These are phyloP conservation scores for Dasypus novemcinctus DNA, from an alignment of 2,113 vertebrate genomes.

Conservation along the genomic window DNA sequence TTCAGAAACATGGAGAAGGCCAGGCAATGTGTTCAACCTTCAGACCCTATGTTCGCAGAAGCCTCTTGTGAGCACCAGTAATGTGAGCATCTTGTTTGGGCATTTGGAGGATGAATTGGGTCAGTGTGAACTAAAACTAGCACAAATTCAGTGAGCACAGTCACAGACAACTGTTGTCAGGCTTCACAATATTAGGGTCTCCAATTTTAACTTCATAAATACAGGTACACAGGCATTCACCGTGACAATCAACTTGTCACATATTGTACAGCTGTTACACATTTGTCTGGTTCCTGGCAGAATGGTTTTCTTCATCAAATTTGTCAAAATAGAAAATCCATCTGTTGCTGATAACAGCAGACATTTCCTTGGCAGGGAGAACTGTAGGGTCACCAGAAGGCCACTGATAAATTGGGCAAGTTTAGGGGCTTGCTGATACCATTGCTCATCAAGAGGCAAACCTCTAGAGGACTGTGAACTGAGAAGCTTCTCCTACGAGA, in stretches of 20 bases:
- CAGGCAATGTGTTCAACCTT: neutral
- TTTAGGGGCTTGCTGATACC: neutral
- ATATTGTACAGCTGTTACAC: neutral
- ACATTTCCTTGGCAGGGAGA: neutral
- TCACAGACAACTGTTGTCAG: neutral
- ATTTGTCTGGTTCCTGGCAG: constrained; percentile 36
- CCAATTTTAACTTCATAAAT: constrained; percentile 39
- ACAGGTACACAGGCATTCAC: constrained; percentile 9
- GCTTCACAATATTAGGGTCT: neutral
- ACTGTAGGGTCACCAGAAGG: neutral
- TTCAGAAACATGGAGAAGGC: neutral
- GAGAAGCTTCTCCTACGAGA: neutral
- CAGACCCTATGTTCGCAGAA: neutral
- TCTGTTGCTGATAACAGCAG: constrained; percentile 27
- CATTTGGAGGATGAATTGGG: neutral
- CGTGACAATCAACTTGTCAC: constrained; percentile 49
- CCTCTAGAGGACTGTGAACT: neutral
- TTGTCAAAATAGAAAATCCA: constrained; percentile 42
- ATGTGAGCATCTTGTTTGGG: neutral
- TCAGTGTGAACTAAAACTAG: constrained; percentile 11
- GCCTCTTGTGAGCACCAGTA: neutral
- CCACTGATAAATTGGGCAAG: neutral
- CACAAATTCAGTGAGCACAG: neutral
- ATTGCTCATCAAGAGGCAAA: neutral
- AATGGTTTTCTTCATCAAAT: constrained; percentile 62